These are phyloP conservation scores for Microctenopoma lineatum DNA, from an alignment of 2,797 vertebrate species.

Conservation along the genomic window DNA sequence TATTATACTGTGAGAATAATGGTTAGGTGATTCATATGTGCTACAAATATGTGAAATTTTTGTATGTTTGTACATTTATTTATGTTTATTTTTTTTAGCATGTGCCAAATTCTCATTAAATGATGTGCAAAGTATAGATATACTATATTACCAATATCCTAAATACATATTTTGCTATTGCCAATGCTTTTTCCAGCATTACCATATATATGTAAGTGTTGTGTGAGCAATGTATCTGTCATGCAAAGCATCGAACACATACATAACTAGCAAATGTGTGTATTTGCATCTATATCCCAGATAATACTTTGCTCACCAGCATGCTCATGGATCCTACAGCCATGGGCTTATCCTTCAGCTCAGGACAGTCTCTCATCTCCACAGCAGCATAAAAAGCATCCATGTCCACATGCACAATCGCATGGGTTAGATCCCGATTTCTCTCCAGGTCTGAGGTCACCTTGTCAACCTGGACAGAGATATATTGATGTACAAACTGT, in stretches of 20 bases:
- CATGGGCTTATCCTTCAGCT: conserved; percentile 94
- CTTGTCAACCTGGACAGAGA: conserved; percentile 85
- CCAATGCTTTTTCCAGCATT: neutral
- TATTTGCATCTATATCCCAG: neutral
- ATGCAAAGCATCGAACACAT: neutral
- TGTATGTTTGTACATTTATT: too few species aligned
- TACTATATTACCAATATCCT: neutral
- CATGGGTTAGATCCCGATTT: conserved; percentile 86
- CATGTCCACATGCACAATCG: conserved; percentile 97
- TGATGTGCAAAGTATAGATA: neutral
- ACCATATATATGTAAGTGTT: neutral
- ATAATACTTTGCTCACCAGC: conserved; percentile 84
- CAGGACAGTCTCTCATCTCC: conserved; percentile 94
- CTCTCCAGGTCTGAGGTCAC: conserved; percentile 85
- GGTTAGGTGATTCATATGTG: neutral
- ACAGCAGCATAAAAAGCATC: conserved; percentile 99
- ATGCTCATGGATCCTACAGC: conserved; percentile 96
- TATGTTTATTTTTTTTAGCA: neutral
- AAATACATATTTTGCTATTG: neutral
- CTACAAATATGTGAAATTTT: neutral
- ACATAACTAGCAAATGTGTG: neutral
- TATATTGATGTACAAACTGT: neutral
- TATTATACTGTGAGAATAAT: neutral
- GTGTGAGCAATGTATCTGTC: too few species aligned
- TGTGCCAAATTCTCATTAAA: neutral